Base-by-base conservation (phyloP, 92 coral and sea anemone species). In the Metridium senile region DNA sequence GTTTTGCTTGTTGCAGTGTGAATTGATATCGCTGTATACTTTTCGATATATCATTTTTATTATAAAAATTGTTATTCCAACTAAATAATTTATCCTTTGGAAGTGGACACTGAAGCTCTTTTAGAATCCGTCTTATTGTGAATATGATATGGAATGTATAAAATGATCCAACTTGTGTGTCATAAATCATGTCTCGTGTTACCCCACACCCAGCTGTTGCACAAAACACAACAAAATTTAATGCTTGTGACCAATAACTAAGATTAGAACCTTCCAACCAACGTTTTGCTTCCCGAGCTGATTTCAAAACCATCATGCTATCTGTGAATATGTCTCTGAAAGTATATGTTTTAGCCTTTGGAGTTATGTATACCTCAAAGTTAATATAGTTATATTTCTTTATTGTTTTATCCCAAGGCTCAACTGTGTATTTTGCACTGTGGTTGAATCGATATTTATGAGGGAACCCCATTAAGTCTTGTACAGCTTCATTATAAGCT, bases 131-230 rank as follows among this genome's bases (percentile, higher is more conserved):
- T 30, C 72, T 31, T 1, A 67, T 67, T 10, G 52, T 67, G 53
- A 27, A 67, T 9, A 32, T 8, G 22, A 67, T 51, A 45, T 69
- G 74, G 28, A 69, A 69, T 29, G 18, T 69, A 21, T 21, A 34
- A 49, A 69, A 21, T 17, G 59, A 69, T 10, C 52, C 33, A 1
- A 39, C 29, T 39, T 39, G 57, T 10, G 59, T 25, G 21, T 22
- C 17, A 69, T 69, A 27, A 26, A 43, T n/a, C 19, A 39, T 22
- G 11, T 69, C 57, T 2, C 20, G 58, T 26, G 69, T 32, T 58
- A 75, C 65, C n/a, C 81, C 81, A 63, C 81, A 75, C 0, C 81
- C 72, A 21, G 71, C 26, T 1, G 81, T 75, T 0, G 81, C 71
- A 51, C 81, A 75, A 71, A 61, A 75, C 10, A 49, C 34, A 18